phyloP scores from a whole-genome alignment of 2,888 invertebrate genomes.

The Bombylius discolor region DNA sequence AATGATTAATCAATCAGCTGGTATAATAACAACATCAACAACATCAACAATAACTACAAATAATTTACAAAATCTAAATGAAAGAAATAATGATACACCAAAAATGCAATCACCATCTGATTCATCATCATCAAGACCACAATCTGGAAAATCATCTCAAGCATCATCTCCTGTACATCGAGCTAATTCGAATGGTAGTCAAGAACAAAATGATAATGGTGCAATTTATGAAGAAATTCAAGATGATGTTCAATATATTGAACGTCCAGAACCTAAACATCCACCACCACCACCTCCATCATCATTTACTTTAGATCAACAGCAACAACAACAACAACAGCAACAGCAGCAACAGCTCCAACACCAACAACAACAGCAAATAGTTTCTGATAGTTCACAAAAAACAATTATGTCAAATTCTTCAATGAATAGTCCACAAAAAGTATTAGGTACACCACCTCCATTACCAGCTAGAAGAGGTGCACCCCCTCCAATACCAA shows the following conservation, averaged over 20 bases:
- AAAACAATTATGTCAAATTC: neutral
- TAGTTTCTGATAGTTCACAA: neutral
- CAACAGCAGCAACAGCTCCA: constrained; percentile 30
- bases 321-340: constrained; percentile 21
- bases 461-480: constrained; percentile 43
- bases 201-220: constrained; percentile 22
- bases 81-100: constrained; percentile 14
- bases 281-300: constrained; percentile 42
- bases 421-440: constrained; percentile 22
- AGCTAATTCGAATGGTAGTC: neutral
- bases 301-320: constrained; percentile 7
- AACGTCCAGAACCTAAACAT: constrained; percentile 44
- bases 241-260: constrained; percentile 37
- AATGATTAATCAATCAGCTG: neutral
- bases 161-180: constrained; percentile 3
- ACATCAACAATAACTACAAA: neutral
- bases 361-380: neutral
- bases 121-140: constrained; percentile 16
- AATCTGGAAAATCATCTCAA: neutral
- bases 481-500: constrained; percentile 35
- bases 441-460: constrained; percentile 44
- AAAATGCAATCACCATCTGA: constrained; percentile 28
- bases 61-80: neutral
- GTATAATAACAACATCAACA: neutral
- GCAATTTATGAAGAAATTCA: constrained; percentile 47